Percentiles rank a stretch among this genome's conserved stretches.
These are phyloP conservation scores for Onychomys torridus DNA, from an alignment of 2,797 vertebrate genomes.

Conservation along the genomic window DNA sequence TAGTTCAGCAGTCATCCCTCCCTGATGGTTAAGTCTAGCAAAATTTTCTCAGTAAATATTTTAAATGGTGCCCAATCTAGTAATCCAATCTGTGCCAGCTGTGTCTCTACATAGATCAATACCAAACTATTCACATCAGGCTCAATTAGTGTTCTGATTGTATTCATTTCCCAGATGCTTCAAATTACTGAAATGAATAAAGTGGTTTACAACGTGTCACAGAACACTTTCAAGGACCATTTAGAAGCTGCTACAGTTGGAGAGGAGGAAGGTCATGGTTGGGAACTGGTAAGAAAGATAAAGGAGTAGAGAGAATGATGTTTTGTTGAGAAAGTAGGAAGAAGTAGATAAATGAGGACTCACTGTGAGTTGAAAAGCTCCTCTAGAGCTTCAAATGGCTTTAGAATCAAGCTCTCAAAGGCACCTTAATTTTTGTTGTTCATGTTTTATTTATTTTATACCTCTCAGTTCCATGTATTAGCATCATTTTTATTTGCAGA, in stretches of 20 bases:
- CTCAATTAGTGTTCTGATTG: slow-evolving; percentile 6
- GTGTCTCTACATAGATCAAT: background rate
- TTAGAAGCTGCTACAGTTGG: background rate
- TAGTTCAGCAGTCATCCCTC: background rate
- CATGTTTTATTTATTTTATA: slow-evolving; percentile 66
- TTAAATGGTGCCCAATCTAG: slow-evolving; percentile 19
- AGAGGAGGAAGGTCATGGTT: background rate
- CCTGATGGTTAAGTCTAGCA: background rate
- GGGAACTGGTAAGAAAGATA: background rate
- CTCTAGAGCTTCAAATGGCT: slow-evolving; percentile 9
- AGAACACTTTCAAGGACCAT: background rate
- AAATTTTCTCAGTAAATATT: slow-evolving; percentile 47
- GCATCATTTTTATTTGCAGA: slow-evolving; percentile 59
- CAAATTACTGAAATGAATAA: slow-evolving; percentile 34
- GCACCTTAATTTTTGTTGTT: slow-evolving; percentile 15
- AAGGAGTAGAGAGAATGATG: background rate
- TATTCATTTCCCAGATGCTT: slow-evolving; percentile 46
- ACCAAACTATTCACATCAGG: slow-evolving; percentile 20
- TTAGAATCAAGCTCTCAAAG: slow-evolving; percentile 47
- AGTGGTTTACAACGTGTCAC: background rate
- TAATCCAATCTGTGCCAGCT: background rate
- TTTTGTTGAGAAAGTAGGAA: background rate
- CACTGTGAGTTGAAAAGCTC: slow-evolving; percentile 24
- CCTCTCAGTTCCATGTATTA: slow-evolving; percentile 33
- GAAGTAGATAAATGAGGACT: no score